Evolutionary conservation across 1,140 invertebrate genomes (phyloP).

Genomic region (Zaprionus ghesquierei): DNA sequence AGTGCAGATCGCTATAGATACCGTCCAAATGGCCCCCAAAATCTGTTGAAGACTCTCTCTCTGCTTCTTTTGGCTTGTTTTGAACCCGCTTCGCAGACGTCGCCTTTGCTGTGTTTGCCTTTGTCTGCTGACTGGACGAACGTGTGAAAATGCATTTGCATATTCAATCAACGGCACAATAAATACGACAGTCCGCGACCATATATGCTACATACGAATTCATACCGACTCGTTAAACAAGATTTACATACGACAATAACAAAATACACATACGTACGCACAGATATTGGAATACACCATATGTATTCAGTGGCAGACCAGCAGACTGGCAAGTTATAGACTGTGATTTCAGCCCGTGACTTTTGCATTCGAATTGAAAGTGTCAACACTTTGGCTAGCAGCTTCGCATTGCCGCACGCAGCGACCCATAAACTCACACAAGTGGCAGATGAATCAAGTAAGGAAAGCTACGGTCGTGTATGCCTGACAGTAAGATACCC

Average conservation of each 20-base stretch:
- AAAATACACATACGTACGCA: constrained; percentile 29
- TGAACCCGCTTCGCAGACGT: background rate
- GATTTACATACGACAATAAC: constrained; percentile 78
- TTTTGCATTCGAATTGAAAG: constrained; percentile 71
- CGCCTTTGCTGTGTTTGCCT: constrained; percentile 44
- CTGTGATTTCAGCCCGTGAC: constrained; percentile 29
- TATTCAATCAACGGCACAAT: constrained; percentile 80
- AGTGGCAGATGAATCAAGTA: too few relatives aligned
- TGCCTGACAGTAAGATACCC: too few relatives aligned
- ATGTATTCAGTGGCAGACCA: constrained; percentile 42
- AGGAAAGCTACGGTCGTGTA: too few relatives aligned
- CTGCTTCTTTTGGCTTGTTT: background rate
- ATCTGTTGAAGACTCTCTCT: background rate
- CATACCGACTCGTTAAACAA: constrained; percentile 79
- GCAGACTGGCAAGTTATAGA: constrained; percentile 16
- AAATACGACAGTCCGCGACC: constrained; percentile 42
- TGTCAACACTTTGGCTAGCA: constrained; percentile 56
- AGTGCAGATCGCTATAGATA: background rate
- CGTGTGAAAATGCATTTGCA: constrained; percentile 80
- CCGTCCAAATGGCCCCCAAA: background rate
- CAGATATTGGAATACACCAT: background rate
- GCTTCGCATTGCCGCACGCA: constrained; percentile 44
- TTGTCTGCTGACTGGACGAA: constrained; percentile 57
- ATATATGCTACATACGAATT: constrained; percentile 69
- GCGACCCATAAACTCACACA: constrained; percentile 69